phyloP scores from a whole-genome alignment of 2,113 vertebrate species.

The Archilochus colubris region DNA sequence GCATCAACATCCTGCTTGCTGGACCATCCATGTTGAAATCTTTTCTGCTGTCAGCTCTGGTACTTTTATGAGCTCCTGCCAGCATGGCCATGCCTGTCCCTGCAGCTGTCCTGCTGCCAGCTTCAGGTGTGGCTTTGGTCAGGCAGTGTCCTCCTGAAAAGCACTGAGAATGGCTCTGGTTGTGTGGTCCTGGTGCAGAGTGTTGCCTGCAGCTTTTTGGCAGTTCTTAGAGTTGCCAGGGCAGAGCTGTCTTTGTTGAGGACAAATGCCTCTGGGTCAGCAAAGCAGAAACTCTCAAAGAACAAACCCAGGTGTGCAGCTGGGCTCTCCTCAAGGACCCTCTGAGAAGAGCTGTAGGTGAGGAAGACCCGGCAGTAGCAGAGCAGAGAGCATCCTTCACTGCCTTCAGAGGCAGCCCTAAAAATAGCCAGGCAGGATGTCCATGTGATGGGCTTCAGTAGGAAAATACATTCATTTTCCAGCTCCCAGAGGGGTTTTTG shows the following conservation, averaged over 20 bases:
- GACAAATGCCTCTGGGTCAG: not conserved
- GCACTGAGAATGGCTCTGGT: not conserved
- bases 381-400: not conserved
- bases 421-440: not conserved
- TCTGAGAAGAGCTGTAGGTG: not conserved
- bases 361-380: not conserved
- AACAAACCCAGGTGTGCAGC: not conserved
- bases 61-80: not conserved
- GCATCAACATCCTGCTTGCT: not conserved
- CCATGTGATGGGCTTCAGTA: not conserved
- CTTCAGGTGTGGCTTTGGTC: not conserved
- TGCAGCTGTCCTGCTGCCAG: not conserved
- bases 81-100: not conserved
- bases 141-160: not conserved
- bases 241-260: not conserved
- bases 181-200: not conserved
- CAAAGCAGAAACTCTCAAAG: not conserved
- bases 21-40: not conserved
- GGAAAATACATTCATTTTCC: conserved; percentile 28
- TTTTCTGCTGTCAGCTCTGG: not conserved
- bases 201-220: not conserved
- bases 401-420: not conserved
- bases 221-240: not conserved
- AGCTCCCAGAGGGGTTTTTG: not conserved
- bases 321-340: not conserved